A percentile compares a stretch with the other conserved stretches of the same genome.
These are phyloP conservation scores for Datnioides undecimradiatus DNA, from an alignment of 2,113 vertebrate genomes.

Conservation along the genomic window DNA sequence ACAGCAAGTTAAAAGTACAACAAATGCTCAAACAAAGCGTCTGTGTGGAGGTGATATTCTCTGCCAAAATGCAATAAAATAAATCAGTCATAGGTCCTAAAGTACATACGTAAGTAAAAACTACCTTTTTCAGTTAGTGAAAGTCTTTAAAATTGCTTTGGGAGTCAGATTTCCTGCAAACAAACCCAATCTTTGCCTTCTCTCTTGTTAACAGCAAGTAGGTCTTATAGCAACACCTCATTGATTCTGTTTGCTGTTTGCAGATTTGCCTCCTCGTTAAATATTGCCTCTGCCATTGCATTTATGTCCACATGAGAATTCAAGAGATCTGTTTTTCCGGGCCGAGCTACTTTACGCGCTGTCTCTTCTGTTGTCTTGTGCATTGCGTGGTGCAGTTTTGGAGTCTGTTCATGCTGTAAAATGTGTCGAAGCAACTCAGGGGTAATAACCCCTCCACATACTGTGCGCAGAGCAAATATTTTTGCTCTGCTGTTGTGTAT, in stretches of 20 bases:
- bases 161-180: neutral
- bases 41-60: neutral
- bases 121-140: neutral
- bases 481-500: conserved; percentile 36
- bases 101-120: neutral
- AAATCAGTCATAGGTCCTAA: neutral
- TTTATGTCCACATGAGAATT: conserved; percentile 36
- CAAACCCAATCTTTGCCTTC: neutral
- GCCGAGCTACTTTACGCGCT: conserved; percentile 8
- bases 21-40: neutral
- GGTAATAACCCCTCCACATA: conserved; percentile 39
- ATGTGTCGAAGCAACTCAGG: conserved; percentile 24
- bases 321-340: conserved; percentile 7
- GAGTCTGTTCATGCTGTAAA: conserved; percentile 31
- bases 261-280: conserved; percentile 41
- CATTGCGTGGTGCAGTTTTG: conserved; percentile 6
- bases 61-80: neutral
- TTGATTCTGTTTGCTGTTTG: conserved; percentile 41
- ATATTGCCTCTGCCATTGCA: neutral
- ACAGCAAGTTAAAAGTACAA: neutral
- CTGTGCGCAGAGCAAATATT: conserved; percentile 37
- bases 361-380: conserved; percentile 10
- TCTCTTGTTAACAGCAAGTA: conserved; percentile 14
- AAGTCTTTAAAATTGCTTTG: neutral
- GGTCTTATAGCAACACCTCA: conserved; percentile 14